Evolutionary conservation across 2,113 vertebrate genomes (phyloP).

Genomic region (Aegithalos caudatus): DNA sequence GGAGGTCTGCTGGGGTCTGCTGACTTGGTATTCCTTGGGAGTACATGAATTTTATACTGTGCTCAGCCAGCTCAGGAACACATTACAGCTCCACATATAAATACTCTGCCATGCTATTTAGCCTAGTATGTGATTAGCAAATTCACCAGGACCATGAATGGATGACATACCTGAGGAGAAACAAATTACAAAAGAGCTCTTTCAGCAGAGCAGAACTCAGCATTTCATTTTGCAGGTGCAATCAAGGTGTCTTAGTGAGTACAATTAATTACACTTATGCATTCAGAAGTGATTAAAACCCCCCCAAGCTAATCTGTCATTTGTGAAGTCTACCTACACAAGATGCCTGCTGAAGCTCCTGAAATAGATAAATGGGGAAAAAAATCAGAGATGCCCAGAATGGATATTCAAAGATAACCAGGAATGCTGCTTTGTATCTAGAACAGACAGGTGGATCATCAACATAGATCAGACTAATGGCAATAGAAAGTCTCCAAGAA

Average conservation of each 20-base stretch:
- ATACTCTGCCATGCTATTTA: background rate
- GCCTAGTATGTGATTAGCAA: background rate
- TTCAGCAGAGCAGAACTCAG: background rate
- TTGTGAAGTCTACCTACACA: background rate
- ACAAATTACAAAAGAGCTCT: background rate
- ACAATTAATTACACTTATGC: slow-evolving; percentile 46
- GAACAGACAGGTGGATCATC: background rate
- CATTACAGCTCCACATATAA: background rate
- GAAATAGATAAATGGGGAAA: background rate
- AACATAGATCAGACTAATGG: background rate
- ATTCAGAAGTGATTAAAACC: slow-evolving; percentile 8
- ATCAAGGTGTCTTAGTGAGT: slow-evolving; percentile 50
- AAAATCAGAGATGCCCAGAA: background rate
- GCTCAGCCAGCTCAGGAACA: background rate
- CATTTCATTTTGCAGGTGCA: slow-evolving; percentile 29
- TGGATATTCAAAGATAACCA: background rate
- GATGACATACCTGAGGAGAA: background rate
- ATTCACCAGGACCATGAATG: background rate
- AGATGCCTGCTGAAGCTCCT: background rate
- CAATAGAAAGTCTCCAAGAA: background rate
- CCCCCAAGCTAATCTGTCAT: background rate
- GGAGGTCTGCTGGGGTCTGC: background rate
- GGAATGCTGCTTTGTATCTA: background rate
- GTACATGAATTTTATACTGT: background rate
- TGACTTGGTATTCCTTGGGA: background rate